Base-by-base conservation (phyloP, 2,797 vertebrate species). In the Tadarida brasiliensis region DNA sequence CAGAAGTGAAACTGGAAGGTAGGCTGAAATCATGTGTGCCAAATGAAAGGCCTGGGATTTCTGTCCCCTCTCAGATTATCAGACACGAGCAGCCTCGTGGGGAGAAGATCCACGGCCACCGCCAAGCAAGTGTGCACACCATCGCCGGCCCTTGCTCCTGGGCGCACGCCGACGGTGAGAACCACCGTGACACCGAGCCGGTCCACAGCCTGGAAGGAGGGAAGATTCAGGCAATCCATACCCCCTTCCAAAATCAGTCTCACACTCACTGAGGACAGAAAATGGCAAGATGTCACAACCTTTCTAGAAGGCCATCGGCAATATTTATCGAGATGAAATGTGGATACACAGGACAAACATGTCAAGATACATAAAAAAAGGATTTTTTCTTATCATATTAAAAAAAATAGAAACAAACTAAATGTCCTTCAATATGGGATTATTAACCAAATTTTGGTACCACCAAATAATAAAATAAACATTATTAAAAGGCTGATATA, bases 401-500 rank as follows among this genome's bases (percentile, higher is more conserved):
- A 76, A 89, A 89, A 57, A 28, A 22, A 49, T 44, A 44, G 39
- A 44, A 44, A 44, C 39, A 44, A 44, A 44, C 39, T 44, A 44
- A 44, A 44, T 44, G 71, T 33, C 81, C 26, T 85, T 61, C 26
- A 70, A 28, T 4, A n/a, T 63, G 73, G 39, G 73, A 51, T 17
- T 54, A n/a, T 26, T 39, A 14, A 11, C 71, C 54, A 78, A 85
- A 85, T 61, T 54, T 70, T 74, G 35, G 54, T 44, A 54, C 1
- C 22, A 44, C 35, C 33, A 63, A 44, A 68, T 59, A 54, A 78
- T 57, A 67, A 54, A 39, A 16, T 24, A 61, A 9, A 0, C 44
- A n/a, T 90, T 80, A 70, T 70, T 84, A 54, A 76, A 67, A 77
- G n/a, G n/a, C 74, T n/a, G 35, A 59, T 19, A 26, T 33, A 28